Evolutionary conservation across 2,888 invertebrate species (phyloP).

Genomic region (Limnephilus rhombicus): DNA sequence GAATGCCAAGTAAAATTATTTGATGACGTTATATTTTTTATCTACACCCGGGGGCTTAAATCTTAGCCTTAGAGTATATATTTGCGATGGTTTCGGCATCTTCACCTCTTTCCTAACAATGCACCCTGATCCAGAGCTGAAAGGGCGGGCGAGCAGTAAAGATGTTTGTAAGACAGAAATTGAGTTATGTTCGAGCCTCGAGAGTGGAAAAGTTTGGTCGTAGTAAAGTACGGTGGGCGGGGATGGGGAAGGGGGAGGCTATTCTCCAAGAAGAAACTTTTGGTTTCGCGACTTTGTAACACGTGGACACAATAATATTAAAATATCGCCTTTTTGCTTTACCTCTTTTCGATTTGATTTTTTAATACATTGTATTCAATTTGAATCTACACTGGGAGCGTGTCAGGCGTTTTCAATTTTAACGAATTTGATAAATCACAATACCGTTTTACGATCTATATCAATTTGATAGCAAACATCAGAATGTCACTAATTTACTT

Average conservation of each 20-base stretch:
- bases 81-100: neutral
- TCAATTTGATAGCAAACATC: too few species aligned
- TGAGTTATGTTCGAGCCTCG: conserved; percentile 59
- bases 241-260: neutral
- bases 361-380: neutral
- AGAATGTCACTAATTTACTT: too few species aligned
- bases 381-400: too few species aligned
- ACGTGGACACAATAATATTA: conserved; percentile 36
- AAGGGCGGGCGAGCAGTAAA: conserved; percentile 7
- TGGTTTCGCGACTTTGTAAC: conserved; percentile 15
- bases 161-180: conserved; percentile 64
- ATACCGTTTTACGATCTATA: too few species aligned
- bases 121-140: neutral
- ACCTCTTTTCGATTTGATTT: neutral
- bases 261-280: conserved; percentile 30
- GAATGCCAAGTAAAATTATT: too few species aligned
- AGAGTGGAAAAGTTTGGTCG: conserved; percentile 59
- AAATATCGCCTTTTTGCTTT: conserved; percentile 18
- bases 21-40: too few species aligned
- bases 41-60: neutral
- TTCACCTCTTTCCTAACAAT: neutral
- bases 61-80: neutral
- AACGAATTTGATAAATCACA: too few species aligned
- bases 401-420: too few species aligned
- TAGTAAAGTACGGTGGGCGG: neutral